Conservation (phyloP, 2,113 vertebrate species). For the Paratilapia polleni region DNA sequence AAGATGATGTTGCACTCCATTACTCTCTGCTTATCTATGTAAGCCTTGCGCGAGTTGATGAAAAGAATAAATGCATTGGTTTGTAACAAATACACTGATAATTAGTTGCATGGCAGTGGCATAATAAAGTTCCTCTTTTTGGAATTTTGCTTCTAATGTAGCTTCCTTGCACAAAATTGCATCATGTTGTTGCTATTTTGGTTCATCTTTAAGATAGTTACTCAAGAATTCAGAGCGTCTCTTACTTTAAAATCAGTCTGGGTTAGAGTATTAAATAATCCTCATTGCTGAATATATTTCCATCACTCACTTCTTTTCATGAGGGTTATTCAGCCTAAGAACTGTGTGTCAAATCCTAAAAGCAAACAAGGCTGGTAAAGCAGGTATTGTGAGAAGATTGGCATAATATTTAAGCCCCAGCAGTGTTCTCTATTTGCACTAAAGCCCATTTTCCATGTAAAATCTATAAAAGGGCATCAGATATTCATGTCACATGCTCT, state of each 20-base stretch:
- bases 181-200: slow-evolving; percentile 31
- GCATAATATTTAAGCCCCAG: slow-evolving; percentile 16
- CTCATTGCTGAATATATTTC: background rate
- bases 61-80: background rate
- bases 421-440: slow-evolving; percentile 13
- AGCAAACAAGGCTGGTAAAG: slow-evolving; percentile 19
- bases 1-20: slow-evolving; percentile 22
- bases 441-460: background rate
- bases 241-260: background rate
- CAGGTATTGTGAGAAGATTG: slow-evolving; percentile 20
- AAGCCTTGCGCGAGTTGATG: slow-evolving; percentile 7
- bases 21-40: slow-evolving; percentile 20
- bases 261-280: background rate
- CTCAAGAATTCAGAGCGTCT: background rate
- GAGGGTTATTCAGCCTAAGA: background rate
- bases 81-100: background rate
- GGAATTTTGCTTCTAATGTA: background rate
- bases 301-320: background rate
- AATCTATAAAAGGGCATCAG: slow-evolving; percentile 9
- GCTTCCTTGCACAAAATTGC: slow-evolving; percentile 35
- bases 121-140: background rate
- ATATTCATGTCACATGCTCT: slow-evolving; percentile 36
- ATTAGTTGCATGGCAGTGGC: background rate
- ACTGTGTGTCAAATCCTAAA: slow-evolving; percentile 20
- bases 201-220: background rate